Conservation (phyloP, 2,888 invertebrate species). For the Drosophila fulvimacula region DNA sequence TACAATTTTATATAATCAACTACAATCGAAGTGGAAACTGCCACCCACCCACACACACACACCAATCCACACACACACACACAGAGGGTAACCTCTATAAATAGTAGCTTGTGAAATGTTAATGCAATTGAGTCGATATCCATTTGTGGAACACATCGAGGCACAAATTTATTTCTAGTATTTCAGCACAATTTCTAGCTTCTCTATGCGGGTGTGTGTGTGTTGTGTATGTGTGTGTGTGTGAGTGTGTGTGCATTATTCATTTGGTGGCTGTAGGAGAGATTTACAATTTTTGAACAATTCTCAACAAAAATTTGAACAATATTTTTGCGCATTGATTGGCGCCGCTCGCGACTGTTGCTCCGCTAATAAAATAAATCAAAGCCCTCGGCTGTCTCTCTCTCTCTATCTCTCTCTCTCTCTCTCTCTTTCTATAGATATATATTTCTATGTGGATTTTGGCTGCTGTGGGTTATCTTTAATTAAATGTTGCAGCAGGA, state of each 20-base stretch:
- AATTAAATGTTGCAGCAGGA: conserved; percentile 66
- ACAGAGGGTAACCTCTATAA: conserved; percentile 27
- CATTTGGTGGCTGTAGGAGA: conserved; percentile 59
- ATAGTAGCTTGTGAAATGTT: conserved; percentile 38
- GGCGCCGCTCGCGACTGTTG: conserved; percentile 46
- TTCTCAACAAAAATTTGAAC: conserved; percentile 45
- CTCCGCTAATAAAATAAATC: conserved; percentile 70
- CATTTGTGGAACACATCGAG: conserved; percentile 43
- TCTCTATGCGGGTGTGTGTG: background rate
- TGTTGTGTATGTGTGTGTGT: conserved; percentile 22
- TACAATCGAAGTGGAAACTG: background rate
- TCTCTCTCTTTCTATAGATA: background rate
- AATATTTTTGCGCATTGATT: conserved; percentile 50
- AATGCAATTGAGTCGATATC: conserved; percentile 55
- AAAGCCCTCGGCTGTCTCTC: conserved; percentile 45
- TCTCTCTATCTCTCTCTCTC: background rate
- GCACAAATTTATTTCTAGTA: conserved; percentile 17
- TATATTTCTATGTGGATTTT: conserved; percentile 40
- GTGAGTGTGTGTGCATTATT: conserved; percentile 63
- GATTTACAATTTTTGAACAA: conserved; percentile 64
- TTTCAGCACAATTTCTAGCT: conserved; percentile 11
- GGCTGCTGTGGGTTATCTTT: conserved; percentile 45
- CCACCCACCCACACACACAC: background rate
- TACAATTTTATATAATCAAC: conserved; percentile 12
- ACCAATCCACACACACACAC: background rate